Conservation (phyloP, 2,888 invertebrate species). For the Eupithecia vulgata region DNA sequence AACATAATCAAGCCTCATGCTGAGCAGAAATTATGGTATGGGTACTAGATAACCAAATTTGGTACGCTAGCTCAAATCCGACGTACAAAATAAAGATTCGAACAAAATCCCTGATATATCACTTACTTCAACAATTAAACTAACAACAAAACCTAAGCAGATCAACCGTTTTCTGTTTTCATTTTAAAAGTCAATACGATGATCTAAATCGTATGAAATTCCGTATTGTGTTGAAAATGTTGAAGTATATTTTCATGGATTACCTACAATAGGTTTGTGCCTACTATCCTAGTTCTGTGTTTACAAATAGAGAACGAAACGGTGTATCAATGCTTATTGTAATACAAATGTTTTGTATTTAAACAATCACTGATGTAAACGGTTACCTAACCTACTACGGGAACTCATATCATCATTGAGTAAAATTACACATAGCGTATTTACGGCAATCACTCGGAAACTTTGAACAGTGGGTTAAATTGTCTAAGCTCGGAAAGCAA, state of each 20-base stretch:
- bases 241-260: constrained; percentile 36
- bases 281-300: constrained; percentile 56
- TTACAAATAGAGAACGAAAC: constrained; percentile 59
- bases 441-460: not conserved
- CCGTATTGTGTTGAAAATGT: constrained; percentile 35
- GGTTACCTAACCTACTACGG: constrained; percentile 61
- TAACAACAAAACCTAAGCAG: not conserved
- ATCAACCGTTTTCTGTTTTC: constrained; percentile 3
- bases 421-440: not conserved
- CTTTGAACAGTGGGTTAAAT: too few relatives aligned
- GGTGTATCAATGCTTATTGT: constrained; percentile 59
- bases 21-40: not conserved
- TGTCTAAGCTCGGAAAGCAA: not conserved
- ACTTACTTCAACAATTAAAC: not conserved
- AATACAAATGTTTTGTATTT: constrained; percentile 55
- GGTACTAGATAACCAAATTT: not conserved
- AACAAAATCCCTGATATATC: not conserved
- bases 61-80: not conserved
- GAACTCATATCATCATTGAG: not conserved
- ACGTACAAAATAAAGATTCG: not conserved
- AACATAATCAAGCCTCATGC: too few relatives aligned
- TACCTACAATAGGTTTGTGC: constrained; percentile 46
- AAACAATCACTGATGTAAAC: constrained; percentile 68
- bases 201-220: constrained; percentile 38
- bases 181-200: constrained; percentile 19